phyloP scores from a whole-genome alignment of 2,888 invertebrate genomes.

The Hemithea aestivaria region DNA sequence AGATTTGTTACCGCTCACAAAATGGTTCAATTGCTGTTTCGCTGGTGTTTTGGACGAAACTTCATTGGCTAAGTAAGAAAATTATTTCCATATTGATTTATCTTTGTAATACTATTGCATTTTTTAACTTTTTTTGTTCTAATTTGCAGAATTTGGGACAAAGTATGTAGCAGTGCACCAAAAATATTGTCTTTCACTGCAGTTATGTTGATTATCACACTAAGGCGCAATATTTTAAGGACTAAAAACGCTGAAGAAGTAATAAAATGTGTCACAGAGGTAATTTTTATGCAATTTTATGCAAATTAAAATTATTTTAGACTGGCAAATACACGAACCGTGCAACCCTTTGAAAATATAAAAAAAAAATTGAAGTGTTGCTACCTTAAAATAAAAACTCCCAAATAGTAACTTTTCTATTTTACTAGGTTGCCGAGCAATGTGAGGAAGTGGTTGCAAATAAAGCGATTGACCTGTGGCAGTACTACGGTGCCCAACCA shows the following conservation, averaged over 20 bases:
- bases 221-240: constrained; percentile 82
- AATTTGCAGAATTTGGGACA: constrained; percentile 90
- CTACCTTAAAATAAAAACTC: constrained; percentile 5
- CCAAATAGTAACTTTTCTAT: constrained; percentile 17
- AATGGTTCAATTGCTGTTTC: constrained; percentile 91
- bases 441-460: constrained; percentile 90
- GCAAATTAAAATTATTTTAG: no score
- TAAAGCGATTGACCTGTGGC: constrained; percentile 92
- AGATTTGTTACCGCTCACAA: constrained; percentile 82
- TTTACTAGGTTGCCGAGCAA: constrained; percentile 86
- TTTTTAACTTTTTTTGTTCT: no score
- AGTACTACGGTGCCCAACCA: constrained; percentile 84
- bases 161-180: constrained; percentile 90
- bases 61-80: constrained; percentile 85
- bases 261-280: constrained; percentile 82
- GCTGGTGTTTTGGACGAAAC: constrained; percentile 88
- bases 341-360: background rate
- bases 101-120: no score
- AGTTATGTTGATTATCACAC: constrained; percentile 84
- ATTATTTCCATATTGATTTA: background rate
- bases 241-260: constrained; percentile 80
- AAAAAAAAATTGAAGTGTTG: constrained; percentile 8
- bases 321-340: background rate
- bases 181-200: constrained; percentile 90
- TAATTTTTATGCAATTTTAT: no score